A percentile compares a stretch with the other conserved stretches of the same genome.
phyloP scores from a whole-genome alignment of 1,140 invertebrate species.

The Pachyrhynchus sulphureomaculatus region DNA sequence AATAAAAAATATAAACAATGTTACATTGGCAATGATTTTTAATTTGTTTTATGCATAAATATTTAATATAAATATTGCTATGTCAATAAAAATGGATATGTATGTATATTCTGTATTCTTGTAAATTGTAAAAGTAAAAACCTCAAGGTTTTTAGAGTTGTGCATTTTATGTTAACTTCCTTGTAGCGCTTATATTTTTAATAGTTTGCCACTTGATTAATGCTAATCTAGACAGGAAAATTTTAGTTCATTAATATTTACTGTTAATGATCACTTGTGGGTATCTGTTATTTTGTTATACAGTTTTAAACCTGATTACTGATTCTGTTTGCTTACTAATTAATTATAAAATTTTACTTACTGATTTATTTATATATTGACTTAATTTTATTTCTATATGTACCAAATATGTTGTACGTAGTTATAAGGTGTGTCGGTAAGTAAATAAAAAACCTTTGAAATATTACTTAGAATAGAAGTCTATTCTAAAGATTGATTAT shows the following conservation, averaged over 20 bases:
- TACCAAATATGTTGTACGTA: too few species aligned
- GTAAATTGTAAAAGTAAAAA: background rate
- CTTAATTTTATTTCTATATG: too few species aligned
- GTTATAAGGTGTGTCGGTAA: too few species aligned
- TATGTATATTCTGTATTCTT: background rate
- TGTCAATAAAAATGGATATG: background rate
- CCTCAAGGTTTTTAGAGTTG: background rate
- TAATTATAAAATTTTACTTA: too few species aligned
- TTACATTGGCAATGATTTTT: too few species aligned
- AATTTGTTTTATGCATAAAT: background rate
- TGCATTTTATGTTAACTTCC: background rate
- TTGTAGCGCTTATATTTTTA: background rate
- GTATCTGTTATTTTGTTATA: background rate
- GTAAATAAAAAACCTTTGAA: too few species aligned
- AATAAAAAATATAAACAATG: too few species aligned
- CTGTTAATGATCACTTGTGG: background rate
- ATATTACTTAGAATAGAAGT: too few species aligned
- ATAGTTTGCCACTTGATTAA: background rate
- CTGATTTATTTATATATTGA: too few species aligned
- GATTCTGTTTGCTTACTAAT: too few species aligned
- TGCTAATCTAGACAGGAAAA: background rate
- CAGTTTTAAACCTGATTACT: too few species aligned
- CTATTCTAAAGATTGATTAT: too few species aligned
- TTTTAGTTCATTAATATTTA: background rate
- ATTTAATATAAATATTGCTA: background rate